Evolutionary conservation across 1,140 invertebrate species (phyloP), one percentile per base, ranked within the genome.

Genomic region (Ceratosolen fusciceps): DNA sequence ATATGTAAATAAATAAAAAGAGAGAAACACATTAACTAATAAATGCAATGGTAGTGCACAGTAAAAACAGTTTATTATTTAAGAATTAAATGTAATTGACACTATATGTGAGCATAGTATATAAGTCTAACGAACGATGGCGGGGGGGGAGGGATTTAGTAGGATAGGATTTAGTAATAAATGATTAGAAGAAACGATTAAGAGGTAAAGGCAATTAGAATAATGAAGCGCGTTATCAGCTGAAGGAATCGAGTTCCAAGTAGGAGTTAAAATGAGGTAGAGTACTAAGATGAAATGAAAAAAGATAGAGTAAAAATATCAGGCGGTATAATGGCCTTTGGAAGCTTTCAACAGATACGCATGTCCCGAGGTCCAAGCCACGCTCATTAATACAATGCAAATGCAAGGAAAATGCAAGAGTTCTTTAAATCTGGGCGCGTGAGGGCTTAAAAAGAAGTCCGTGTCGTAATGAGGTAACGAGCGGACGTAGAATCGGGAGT

Each of bases 401-500:
- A 65, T 65, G 60, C 31, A 65, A 37, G 19, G 31, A 65, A 65
- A 65, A 65, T 65, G 29, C 31, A 65, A n/a, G 34, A 0, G 2
- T 9, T 37, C n/a, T 65, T 65, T 37, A 65, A 65, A 65, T 65
- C 31, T 34, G 37, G 37, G 14, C 60, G 60, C 31, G 37, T 37
- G 60, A 19, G 14, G 60, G 9, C 2, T 19, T 37, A 65, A 65
- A 65, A 65, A 65, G 60, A 37, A 37, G 29, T 31, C 16, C n/a
- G 60, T 31, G 31, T 37, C 4, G 31, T 21, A n/a, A 16, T 21
- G 47, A 70, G 24, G 12, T 52, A 75, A 54, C 76, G 73, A 75
- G 65, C 72, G 81, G 68, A 49, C 72, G 81, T 68, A 49, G 34
- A 68, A 78, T 77, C 72, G 77, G n/a, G n/a, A n/a, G n/a, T n/a